phyloP scores from a whole-genome alignment of 2,113 vertebrate species.

The Casuarius casuarius region DNA sequence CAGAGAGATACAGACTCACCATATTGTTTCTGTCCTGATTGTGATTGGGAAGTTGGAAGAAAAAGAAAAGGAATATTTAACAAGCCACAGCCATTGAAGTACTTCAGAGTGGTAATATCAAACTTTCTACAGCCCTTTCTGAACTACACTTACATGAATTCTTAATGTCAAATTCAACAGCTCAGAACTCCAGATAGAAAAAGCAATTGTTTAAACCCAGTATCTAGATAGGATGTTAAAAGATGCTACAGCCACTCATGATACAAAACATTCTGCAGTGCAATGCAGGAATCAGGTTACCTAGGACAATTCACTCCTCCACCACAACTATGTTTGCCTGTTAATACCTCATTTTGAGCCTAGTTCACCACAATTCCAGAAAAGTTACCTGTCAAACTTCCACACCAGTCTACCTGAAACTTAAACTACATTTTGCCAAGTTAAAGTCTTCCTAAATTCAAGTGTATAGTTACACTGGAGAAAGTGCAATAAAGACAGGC shows the following conservation, averaged over 20 bases:
- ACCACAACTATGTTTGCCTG: neutral
- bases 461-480: neutral
- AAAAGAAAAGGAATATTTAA: slow-evolving; percentile 77
- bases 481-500: neutral
- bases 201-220: neutral
- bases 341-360: neutral
- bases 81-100: slow-evolving; percentile 51
- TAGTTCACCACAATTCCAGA: neutral
- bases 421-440: neutral
- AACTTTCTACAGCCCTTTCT: neutral
- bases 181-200: neutral
- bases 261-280: neutral
- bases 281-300: neutral
- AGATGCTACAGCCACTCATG: too few species aligned
- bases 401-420: neutral
- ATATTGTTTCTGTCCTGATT: slow-evolving; percentile 99
- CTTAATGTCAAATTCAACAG: neutral
- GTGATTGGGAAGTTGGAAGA: slow-evolving; percentile 82
- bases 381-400: neutral
- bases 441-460: neutral
- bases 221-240: neutral
- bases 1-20: slow-evolving; percentile 85
- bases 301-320: neutral
- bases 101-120: neutral
- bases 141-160: neutral